Conservation (phyloP, 2,113 vertebrate species). For the Patagioenas fasciata region DNA sequence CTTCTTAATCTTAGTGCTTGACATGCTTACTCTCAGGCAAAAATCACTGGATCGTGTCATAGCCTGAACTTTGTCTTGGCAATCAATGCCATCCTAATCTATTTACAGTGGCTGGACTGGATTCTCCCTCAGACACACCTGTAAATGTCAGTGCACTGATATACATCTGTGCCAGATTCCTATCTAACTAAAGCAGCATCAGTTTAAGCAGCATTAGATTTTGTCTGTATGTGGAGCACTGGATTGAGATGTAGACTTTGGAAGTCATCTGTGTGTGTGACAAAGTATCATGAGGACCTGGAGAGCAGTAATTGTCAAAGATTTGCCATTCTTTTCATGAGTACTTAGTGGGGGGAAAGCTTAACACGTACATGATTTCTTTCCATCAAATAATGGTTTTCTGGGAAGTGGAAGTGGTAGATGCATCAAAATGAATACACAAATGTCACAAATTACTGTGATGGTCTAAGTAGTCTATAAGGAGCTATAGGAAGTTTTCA, state of each 20-base stretch:
- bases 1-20: background rate
- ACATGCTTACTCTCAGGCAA: background rate
- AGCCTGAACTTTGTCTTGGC: background rate
- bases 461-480: background rate
- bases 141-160: background rate
- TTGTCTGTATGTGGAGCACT: background rate
- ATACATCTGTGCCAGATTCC: fast-evolving
- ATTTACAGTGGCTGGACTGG: background rate
- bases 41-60: background rate
- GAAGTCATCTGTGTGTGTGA: background rate
- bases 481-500: background rate
- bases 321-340: background rate
- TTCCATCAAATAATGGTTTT: background rate
- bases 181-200: background rate
- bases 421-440: background rate
- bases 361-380: fast-evolving
- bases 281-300: background rate
- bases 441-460: background rate
- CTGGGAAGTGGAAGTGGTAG: fast-evolving
- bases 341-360: background rate
- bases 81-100: background rate
- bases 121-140: background rate
- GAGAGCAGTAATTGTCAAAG: background rate
- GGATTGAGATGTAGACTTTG: fast-evolving
- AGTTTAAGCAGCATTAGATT: background rate